phyloP scores from a whole-genome alignment of 1,140 invertebrate genomes.

The Nasonia giraulti region DNA sequence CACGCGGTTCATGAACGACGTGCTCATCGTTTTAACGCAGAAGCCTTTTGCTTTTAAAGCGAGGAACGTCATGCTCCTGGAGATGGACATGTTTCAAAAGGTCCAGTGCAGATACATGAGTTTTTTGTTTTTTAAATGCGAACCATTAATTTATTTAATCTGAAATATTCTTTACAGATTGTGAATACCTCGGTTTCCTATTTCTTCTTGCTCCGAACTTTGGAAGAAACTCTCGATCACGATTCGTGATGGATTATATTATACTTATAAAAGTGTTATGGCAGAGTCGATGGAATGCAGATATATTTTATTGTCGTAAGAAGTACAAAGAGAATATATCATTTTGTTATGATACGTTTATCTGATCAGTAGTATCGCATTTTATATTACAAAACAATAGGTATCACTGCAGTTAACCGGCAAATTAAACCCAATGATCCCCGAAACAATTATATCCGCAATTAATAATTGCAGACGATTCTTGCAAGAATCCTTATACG shows the following conservation, averaged over 20 bases:
- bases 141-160: not conserved
- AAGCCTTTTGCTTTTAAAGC: constrained; percentile 24
- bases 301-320: too few species aligned
- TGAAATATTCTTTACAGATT: constrained; percentile 22
- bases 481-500: too few species aligned
- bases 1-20: constrained; percentile 29
- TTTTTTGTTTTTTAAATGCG: not conserved
- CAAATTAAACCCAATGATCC: too few species aligned
- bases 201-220: constrained; percentile 38
- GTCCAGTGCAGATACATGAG: not conserved
- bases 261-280: too few species aligned
- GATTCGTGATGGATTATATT: not conserved
- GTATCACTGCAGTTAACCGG: too few species aligned
- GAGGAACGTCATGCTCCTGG: not conserved
- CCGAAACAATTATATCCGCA: too few species aligned
- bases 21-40: constrained; percentile 17
- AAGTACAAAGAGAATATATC: too few species aligned
- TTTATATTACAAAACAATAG: too few species aligned
- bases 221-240: constrained; percentile 1
- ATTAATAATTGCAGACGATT: too few species aligned
- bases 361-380: too few species aligned
- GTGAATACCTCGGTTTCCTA: constrained; percentile 38
- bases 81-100: constrained; percentile 24
- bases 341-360: too few species aligned
- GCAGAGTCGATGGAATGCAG: too few species aligned